Evolutionary conservation across 2,113 vertebrate genomes (phyloP), one percentile per base, ranked within the genome.

Genomic region (Apistogramma diplotaenia): DNA sequence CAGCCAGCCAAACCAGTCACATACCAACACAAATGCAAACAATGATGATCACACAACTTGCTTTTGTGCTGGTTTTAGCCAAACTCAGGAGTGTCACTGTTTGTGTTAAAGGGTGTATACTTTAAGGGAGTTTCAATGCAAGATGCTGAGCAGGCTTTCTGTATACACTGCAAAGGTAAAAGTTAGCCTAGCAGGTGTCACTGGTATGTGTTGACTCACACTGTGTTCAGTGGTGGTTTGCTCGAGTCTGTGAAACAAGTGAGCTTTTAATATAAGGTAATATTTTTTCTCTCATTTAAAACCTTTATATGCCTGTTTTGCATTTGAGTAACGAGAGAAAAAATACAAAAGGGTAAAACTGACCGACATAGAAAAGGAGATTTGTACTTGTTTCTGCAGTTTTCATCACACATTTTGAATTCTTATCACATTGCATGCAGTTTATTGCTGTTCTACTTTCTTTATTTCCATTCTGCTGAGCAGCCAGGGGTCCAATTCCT

Each of bases 171-270:
- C 76, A 35, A 75, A 57, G 27, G 13, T 16, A n/a, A 60, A 33
- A 78, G 3, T 61, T 53, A 19, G 73, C 73, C 35, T 3, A 25
- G 40, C 74, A 78, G 76, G 84, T 86, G 74, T 79, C 9, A 15
- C 27, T 43, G 73, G 65, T 82, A 83, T 29, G n/a, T 76, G 81
- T 85, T 90, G 89, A 89, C 72, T 90, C 71, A 80, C 23, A 8
- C 37, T n/a, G 3, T 7, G 11, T 3, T 84, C 72, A 49, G 51
- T 62, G 18, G 5, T 18, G 8, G 33, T 31, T 18, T 88, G 19
- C 59, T 31, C 53, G 55, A 31, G 71, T 84, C 57, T 19, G 35
- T 18, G 11, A 67, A 46, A 31, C 12, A 70, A 23, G 40, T 4
- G 11, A 65, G 8, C 61, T 65, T 65, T 65, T 25, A 65, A 16